These are phyloP conservation scores for Drosophila kanekoi DNA, from an alignment of 2,888 invertebrate species.

Conservation along the genomic window DNA sequence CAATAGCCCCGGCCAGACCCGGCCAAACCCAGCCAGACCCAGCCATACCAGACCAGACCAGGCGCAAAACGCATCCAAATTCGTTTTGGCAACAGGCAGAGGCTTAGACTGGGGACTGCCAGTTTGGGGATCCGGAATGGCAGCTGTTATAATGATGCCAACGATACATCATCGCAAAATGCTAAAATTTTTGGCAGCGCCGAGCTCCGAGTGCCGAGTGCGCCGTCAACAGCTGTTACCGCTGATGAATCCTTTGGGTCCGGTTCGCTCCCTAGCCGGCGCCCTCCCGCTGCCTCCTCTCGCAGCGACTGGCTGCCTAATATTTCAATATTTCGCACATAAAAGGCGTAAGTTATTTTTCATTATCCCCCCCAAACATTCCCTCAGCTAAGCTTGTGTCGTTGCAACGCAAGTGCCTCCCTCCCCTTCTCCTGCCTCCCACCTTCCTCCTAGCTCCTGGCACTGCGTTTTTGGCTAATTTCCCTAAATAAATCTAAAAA, in stretches of 20 bases:
- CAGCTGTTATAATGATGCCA: slow-evolving; percentile 81
- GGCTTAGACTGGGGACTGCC: slow-evolving; percentile 34
- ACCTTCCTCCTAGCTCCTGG: background rate
- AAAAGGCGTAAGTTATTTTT: slow-evolving; percentile 81
- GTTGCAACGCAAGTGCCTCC: slow-evolving; percentile 18
- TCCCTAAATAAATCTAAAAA: slow-evolving; percentile 69
- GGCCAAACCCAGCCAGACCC: slow-evolving; percentile 6
- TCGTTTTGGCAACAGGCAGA: slow-evolving; percentile 42
- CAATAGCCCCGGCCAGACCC: slow-evolving; percentile 39
- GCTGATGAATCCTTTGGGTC: slow-evolving; percentile 81
- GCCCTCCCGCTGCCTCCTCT: slow-evolving; percentile 4
- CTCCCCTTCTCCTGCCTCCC: background rate
- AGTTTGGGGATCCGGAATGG: slow-evolving; percentile 56
- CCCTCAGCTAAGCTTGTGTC: slow-evolving; percentile 21
- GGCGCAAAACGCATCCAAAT: slow-evolving; percentile 73
- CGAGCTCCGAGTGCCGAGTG: slow-evolving; percentile 37
- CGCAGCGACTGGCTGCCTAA: slow-evolving; percentile 48
- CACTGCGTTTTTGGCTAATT: slow-evolving; percentile 66
- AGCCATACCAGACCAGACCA: slow-evolving; percentile 30
- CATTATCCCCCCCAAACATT: slow-evolving; percentile 49
- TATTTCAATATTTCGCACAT: slow-evolving; percentile 80
- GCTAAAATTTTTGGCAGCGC: slow-evolving; percentile 75
- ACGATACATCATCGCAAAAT: slow-evolving; percentile 82
- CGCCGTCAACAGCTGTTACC: slow-evolving; percentile 78
- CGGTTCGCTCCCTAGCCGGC: slow-evolving; percentile 36